Percentiles rank a stretch among this genome's conserved stretches.
phyloP scores from a whole-genome alignment of 92 coral and sea anemone genomes.

The Palythoa caribaeorum region DNA sequence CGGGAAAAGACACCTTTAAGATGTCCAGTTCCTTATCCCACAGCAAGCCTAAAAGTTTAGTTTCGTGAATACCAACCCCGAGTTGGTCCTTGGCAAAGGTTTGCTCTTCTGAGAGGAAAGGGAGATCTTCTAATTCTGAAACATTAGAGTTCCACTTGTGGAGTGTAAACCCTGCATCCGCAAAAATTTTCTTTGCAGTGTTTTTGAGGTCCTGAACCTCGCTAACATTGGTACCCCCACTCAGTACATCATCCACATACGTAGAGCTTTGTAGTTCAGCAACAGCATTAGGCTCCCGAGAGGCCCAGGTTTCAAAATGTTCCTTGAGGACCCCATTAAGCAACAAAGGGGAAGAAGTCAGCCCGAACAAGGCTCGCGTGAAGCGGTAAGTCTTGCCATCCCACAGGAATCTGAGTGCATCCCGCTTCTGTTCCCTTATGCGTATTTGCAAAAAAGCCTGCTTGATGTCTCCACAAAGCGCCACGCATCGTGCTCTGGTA shows the following conservation, averaged over 20 bases:
- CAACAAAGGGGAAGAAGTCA: conserved; percentile 16
- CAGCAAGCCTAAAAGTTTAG: conserved; percentile 34
- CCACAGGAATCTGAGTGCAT: conserved; percentile 21
- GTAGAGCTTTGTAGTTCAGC: conserved; percentile 16
- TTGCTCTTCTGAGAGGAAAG: conserved; percentile 2
- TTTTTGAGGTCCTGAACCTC: conserved; percentile 31
- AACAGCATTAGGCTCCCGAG: conserved; percentile 4
- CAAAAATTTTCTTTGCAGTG: conserved; percentile 39
- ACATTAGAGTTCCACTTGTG: conserved; percentile 49
- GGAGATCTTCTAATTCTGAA: conserved; percentile 29
- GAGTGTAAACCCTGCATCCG: conserved; percentile 42
- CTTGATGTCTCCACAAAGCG: conserved; percentile 29
- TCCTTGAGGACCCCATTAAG: background rate
- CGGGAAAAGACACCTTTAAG: conserved; percentile 24
- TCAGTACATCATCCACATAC: conserved; percentile 46
- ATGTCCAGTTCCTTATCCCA: conserved; percentile 50
- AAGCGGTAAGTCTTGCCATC: conserved; percentile 23
- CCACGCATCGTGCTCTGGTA: conserved; percentile 16
- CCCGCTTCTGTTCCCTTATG: conserved; percentile 24
- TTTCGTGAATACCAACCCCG: conserved; percentile 23
- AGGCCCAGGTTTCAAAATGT: conserved; percentile 30
- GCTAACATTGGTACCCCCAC: conserved; percentile 33
- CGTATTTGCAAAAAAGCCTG: conserved; percentile 20
- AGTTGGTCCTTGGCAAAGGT: conserved; percentile 53
- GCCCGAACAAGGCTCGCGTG: conserved; percentile 25